Evolutionary conservation across 2,797 vertebrate genomes (phyloP).

Genomic region (Cyclura pinguis): DNA sequence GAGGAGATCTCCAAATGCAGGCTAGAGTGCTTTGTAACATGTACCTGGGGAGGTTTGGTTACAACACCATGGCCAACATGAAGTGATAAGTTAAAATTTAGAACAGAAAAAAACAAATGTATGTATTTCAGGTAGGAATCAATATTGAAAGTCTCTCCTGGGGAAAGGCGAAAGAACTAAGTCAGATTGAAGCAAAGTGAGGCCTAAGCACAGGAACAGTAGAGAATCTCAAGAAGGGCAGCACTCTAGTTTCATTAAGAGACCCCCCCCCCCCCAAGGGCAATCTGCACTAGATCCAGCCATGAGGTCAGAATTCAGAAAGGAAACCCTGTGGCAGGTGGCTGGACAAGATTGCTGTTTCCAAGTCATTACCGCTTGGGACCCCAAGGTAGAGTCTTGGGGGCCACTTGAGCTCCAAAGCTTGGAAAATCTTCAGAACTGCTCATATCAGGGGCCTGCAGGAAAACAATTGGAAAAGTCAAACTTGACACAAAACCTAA

Average conservation of each 20-base stretch:
- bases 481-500: constrained; percentile 55
- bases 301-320: constrained; percentile 75
- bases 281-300: constrained; percentile 78
- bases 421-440: constrained; percentile 99
- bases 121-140: constrained; percentile 75
- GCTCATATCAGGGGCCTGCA: constrained; percentile 97
- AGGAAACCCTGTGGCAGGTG: constrained; percentile 73
- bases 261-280: constrained; percentile 80
- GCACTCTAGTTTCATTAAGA: constrained; percentile 76
- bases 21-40: constrained; percentile 74
- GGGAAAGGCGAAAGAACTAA: constrained; percentile 53
- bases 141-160: constrained; percentile 67
- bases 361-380: constrained; percentile 94
- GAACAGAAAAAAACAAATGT: constrained; percentile 63
- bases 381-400: constrained; percentile 95
- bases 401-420: constrained; percentile 95
- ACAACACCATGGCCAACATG: constrained; percentile 48
- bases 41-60: constrained; percentile 73
- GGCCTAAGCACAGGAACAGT: constrained; percentile 68
- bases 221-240: constrained; percentile 68
- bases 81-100: constrained; percentile 56
- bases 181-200: constrained; percentile 50
- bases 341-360: constrained; percentile 77
- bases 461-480: constrained; percentile 63
- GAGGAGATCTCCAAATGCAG: constrained; percentile 78